Evolutionary conservation across 2,113 vertebrate genomes (phyloP).

Genomic region (Rhabdornis inornatus): DNA sequence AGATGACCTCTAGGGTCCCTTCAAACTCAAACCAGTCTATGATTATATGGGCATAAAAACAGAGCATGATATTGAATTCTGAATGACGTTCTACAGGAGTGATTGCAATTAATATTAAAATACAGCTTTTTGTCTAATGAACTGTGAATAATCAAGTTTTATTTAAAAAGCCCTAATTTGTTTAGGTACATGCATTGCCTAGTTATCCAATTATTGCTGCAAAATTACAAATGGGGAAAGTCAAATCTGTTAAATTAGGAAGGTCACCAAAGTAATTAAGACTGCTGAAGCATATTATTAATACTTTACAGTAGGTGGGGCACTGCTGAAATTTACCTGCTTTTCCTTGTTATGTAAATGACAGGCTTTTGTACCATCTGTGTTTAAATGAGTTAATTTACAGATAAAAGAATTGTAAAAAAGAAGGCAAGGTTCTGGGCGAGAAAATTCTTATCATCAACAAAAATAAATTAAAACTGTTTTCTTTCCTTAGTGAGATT

Average conservation of each 20-base stretch:
- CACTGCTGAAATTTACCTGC: constrained; percentile 53
- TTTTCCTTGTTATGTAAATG: constrained; percentile 46
- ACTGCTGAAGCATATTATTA: constrained; percentile 76
- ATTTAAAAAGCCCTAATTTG: constrained; percentile 73
- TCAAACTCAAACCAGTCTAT: background rate
- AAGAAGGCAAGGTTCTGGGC: background rate
- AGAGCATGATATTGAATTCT: constrained; percentile 28
- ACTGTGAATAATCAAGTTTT: constrained; percentile 75
- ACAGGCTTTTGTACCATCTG: background rate
- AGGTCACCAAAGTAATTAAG: constrained; percentile 78
- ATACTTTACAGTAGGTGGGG: constrained; percentile 54
- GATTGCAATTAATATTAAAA: constrained; percentile 70
- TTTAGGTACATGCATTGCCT: constrained; percentile 74
- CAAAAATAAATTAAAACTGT: constrained; percentile 7
- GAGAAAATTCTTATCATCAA: background rate
- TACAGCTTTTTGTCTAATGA: constrained; percentile 67
- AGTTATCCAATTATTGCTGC: constrained; percentile 75
- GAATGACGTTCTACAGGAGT: constrained; percentile 1
- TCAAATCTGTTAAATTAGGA: constrained; percentile 74
- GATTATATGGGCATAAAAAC: background rate
- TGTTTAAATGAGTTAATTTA: constrained; percentile 40
- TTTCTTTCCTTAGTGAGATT: background rate
- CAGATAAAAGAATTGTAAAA: constrained; percentile 20
- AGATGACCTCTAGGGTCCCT: background rate
- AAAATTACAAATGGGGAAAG: constrained; percentile 71